Evolutionary conservation across 2,888 invertebrate genomes (phyloP), one percentile per base, ranked within the genome.

Genomic region (Leptinotarsa peninsularis): DNA sequence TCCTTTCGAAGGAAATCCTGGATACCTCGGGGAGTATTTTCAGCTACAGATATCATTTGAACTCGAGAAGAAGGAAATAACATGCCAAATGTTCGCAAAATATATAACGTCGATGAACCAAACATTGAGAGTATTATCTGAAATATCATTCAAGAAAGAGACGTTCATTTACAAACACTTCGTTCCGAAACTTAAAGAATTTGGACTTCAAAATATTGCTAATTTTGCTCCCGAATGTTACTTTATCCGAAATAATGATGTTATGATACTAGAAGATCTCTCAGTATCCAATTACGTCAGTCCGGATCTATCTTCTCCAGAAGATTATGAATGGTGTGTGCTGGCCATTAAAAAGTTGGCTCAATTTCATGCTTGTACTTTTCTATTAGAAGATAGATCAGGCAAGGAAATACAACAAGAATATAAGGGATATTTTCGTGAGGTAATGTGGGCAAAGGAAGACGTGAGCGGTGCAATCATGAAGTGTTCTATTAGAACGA

Each of bases 191-290:
- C 43, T 77, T 89, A 89, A 0, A 79, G 84, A 54, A 78, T 79
- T 52, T 78, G 83, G 50, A 82, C 84, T 82, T 27, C 66, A 52
- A 69, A 77, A 58, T 78, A 76, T 83, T 63, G 56, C 74, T 49
- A 78, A 78, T n/a, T 82, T 81, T 71, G 85, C 89, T 0, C 84
- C 89, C 1, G 75, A 80, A 21, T 89, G 88, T 80, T 88, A 86
- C 78, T 80, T 87, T 17, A 82, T 83, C 2, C 84, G 87, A 56
- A 78, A 82, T 1, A 80, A 83, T 66, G 82, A 88, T 72, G 73
- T 86, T 15, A 74, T 89, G 3, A 83, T 89, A 5, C 84, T 89
- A 49, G 88, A 89, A 75, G 86, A 89, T 66, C 80, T 89, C 50
- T 69, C 79, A 58, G 18, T 71, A 54, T 1, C 74, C 73, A 74